Base-by-base conservation (phyloP, 2,113 vertebrate genomes). In the Synchiropus splendidus region DNA sequence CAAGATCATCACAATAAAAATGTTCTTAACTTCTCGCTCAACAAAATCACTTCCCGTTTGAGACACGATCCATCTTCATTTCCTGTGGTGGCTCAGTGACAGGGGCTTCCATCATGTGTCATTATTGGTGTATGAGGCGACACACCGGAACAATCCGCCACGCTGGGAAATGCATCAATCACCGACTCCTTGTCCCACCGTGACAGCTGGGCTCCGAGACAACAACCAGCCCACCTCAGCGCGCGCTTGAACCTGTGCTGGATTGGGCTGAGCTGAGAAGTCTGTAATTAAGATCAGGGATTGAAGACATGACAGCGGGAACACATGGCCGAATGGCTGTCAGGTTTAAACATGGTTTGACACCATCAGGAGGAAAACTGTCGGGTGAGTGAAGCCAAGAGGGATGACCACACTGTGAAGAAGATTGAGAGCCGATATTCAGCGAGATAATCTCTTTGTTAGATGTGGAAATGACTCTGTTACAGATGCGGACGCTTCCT, bases 81-180 rank as follows among this genome's bases (percentile, higher is more conserved):
- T 72, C 46, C 58, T 51, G 60, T 77, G 64, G 64, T 64, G 80
- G 74, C 73, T 66, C 31, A 6, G 55, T 80, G 83, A 85, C 82
- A 81, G 79, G 76, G 67, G 62, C 70, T 82, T 87, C 85, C 75
- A 86, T 87, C 85, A 86, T 84, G 73, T 84, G 79, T 85, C 81
- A 85, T 87, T 84, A 87, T 77, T 78, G 77, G 81, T 77, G 74
- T 77, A 73, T 72, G 78, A 78, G 80, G 77, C 69, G 75, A 70
- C 65, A 64, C 77, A 70, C 73, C 52, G 59, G 78, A 85, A 82
- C 76, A 79, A 78, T 78, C 75, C 60, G 51, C 63, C 77, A 76
- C 63, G 78, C 50, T 50, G 72, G 69, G 65, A 78, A 79, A 78
- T 16, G 35, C 80, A 87, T 87, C 81, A 85, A 81, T 85, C 83